These are phyloP conservation scores for Pangasius mekongensis DNA, from an alignment of 2,797 vertebrate genomes.

Conservation along the genomic window DNA sequence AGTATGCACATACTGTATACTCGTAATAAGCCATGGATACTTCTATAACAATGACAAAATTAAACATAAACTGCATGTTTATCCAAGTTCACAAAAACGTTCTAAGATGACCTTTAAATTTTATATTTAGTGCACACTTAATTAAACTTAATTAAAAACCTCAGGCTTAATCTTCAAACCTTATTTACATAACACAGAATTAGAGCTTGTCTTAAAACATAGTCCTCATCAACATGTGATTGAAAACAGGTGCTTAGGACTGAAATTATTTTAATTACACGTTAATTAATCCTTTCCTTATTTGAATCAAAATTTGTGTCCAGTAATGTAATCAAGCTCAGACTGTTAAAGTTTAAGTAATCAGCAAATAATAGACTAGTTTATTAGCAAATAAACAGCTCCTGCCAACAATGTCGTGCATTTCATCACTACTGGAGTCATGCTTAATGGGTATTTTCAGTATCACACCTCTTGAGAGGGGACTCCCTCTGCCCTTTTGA, in stretches of 20 bases:
- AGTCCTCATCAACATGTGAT: constrained; percentile 66
- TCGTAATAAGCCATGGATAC: background rate
- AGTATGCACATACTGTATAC: background rate
- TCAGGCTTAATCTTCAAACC: constrained; percentile 46
- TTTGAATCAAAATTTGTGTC: constrained; percentile 47
- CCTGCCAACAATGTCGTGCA: background rate
- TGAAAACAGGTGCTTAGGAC: constrained; percentile 75
- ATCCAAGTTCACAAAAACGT: background rate
- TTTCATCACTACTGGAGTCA: background rate
- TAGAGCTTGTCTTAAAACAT: constrained; percentile 48
- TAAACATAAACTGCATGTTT: background rate
- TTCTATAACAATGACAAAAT: background rate
- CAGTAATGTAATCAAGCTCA: constrained; percentile 27
- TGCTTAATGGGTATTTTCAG: constrained; percentile 25
- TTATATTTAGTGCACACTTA: constrained; percentile 72
- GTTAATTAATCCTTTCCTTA: constrained; percentile 70
- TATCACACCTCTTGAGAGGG: constrained; percentile 1
- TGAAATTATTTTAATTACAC: constrained; percentile 68
- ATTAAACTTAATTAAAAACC: constrained; percentile 73
- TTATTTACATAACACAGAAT: constrained; percentile 53
- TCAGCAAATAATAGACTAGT: constrained; percentile 41
- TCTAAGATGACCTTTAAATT: constrained; percentile 55
- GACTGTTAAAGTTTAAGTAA: constrained; percentile 42
- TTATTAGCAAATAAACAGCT: constrained; percentile 35
- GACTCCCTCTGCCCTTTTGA: background rate